These are phyloP conservation scores for Sarcophilus harrisii DNA, from an alignment of 2,797 vertebrate species.

Conservation along the genomic window DNA sequence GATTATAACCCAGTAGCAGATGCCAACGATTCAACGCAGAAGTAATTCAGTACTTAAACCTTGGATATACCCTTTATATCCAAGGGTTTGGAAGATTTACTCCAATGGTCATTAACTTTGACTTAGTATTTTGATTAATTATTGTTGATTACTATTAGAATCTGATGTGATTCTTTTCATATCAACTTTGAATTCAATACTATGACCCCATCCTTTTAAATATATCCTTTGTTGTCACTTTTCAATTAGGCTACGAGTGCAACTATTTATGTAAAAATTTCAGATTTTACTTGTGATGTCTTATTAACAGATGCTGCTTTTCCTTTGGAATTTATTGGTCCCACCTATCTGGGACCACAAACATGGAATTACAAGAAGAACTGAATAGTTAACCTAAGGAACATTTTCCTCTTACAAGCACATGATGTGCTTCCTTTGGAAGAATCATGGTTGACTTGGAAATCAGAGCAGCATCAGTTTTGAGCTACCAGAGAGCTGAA, in stretches of 20 bases:
- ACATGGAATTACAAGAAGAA: conserved; percentile 64
- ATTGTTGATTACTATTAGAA: conserved; percentile 57
- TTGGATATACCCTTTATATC: not conserved
- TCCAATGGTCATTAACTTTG: not conserved
- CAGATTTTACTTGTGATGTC: conserved; percentile 53
- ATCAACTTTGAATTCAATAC: not conserved
- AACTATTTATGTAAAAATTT: not conserved
- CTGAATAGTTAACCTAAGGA: conserved; percentile 17
- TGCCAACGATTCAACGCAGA: not conserved
- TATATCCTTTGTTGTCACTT: conserved; percentile 52
- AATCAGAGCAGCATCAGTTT: conserved; percentile 49
- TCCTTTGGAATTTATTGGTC: conserved; percentile 39
- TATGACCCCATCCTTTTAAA: conserved; percentile 20
- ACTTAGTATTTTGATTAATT: conserved; percentile 53
- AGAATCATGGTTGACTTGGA: conserved; percentile 46
- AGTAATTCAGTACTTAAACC: not conserved
- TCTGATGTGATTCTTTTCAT: not conserved
- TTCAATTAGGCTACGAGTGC: not conserved
- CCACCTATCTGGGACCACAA: conserved; percentile 9
- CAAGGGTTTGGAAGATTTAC: conserved; percentile 18
- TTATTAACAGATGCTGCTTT: conserved; percentile 52
- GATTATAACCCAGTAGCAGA: not conserved
- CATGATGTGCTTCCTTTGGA: not conserved
- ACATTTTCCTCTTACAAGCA: not conserved
- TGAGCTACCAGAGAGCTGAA: not conserved